Conservation (phyloP, 2,888 invertebrate genomes). For the Mythimna vitellina region DNA sequence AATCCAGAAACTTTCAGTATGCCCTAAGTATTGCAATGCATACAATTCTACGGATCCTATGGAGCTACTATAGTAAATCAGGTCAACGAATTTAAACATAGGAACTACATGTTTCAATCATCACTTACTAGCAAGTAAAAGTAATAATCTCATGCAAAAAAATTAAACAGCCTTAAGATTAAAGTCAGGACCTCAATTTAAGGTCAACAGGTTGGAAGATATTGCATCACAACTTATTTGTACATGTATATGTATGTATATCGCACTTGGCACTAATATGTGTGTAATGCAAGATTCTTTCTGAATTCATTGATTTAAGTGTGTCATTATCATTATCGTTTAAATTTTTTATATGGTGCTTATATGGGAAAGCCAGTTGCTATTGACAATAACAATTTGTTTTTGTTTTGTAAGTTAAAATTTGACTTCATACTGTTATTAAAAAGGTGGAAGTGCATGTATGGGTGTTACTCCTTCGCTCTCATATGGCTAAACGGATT, state of each 20-base stretch:
- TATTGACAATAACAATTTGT: not conserved
- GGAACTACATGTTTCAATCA: not conserved
- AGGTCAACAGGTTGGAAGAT: constrained; percentile 50
- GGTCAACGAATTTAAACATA: not conserved
- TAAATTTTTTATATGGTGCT: not conserved
- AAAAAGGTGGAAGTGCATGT: no score
- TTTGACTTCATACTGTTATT: not conserved
- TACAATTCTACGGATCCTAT: not conserved
- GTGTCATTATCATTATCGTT: constrained; percentile 28
- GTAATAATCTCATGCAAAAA: constrained; percentile 29
- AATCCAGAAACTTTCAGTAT: no score
- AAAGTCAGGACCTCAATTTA: constrained; percentile 29
- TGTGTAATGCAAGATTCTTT: constrained; percentile 12
- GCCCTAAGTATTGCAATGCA: not conserved
- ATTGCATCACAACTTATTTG: constrained; percentile 36
- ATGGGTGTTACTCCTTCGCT: no score
- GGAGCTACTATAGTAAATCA: not conserved
- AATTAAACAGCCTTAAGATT: constrained; percentile 16
- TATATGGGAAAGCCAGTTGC: not conserved
- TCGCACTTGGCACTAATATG: constrained; percentile 29
- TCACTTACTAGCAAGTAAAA: constrained; percentile 1
- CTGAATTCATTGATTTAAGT: constrained; percentile 22
- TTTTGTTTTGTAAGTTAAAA: not conserved
- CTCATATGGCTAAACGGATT: no score
- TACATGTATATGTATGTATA: not conserved